Percentiles rank a stretch among this genome's conserved stretches.
These are phyloP conservation scores for Xenus cinereus DNA, from an alignment of 2,113 vertebrate species.

Conservation along the genomic window DNA sequence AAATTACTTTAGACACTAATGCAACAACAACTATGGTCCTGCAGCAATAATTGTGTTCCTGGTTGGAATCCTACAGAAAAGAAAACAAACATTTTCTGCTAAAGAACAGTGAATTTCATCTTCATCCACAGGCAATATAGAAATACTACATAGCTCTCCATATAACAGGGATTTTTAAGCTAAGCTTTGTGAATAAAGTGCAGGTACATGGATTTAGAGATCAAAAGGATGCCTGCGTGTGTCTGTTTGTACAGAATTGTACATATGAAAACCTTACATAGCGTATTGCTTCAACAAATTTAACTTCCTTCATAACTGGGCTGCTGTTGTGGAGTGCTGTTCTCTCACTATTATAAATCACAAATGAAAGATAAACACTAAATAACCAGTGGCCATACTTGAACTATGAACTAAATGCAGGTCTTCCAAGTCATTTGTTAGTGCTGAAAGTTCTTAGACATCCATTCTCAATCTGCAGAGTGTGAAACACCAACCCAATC, in stretches of 20 bases:
- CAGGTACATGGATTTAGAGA: neutral
- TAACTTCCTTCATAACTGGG: neutral
- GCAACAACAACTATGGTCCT: neutral
- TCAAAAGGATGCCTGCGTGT: neutral
- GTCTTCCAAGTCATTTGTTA: neutral
- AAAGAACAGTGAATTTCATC: neutral
- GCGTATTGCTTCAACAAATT: neutral
- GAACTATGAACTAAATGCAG: neutral
- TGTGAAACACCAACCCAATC: neutral
- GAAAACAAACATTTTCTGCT: neutral
- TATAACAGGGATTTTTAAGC: neutral
- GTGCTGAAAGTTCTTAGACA: neutral
- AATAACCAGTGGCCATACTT: neutral
- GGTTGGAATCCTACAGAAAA: neutral
- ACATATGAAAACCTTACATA: neutral
- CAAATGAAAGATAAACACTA: neutral
- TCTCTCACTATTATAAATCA: neutral
- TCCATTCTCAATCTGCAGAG: neutral
- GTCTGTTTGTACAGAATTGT: neutral
- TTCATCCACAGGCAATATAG: neutral
- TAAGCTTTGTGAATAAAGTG: neutral
- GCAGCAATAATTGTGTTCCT: neutral
- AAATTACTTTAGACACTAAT: neutral
- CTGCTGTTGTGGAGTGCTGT: neutral
- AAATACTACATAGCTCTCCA: neutral